A percentile compares a stretch with the other conserved stretches of the same genome.
These are phyloP conservation scores for Drosophila meridionalis DNA, from an alignment of 2,888 invertebrate species.

Conservation along the genomic window DNA sequence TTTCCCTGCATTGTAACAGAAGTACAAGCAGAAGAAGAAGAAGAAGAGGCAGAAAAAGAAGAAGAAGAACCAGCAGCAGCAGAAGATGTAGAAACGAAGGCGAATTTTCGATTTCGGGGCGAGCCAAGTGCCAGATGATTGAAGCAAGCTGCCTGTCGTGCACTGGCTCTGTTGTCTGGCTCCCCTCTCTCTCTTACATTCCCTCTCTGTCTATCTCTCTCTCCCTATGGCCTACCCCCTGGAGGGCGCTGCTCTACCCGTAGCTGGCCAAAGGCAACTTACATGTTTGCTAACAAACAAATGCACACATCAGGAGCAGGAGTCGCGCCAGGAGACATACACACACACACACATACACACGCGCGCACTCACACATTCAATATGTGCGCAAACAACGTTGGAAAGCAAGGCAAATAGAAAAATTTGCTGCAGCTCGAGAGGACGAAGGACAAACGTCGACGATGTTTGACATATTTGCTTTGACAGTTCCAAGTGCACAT, in stretches of 20 bases:
- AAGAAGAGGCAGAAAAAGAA: conserved; percentile 1
- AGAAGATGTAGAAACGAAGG: conserved; percentile 6
- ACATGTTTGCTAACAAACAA: conserved; percentile 79
- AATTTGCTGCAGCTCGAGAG: conserved; percentile 61
- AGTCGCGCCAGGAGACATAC: conserved; percentile 61
- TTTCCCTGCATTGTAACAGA: conserved; percentile 72
- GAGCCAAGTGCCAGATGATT: conserved; percentile 63
- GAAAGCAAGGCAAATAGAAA: conserved; percentile 75
- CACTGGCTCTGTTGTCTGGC: conserved; percentile 28
- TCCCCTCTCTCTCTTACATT: conserved; percentile 22
- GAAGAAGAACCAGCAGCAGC: not conserved
- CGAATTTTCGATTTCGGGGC: conserved; percentile 60
- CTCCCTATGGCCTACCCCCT: conserved; percentile 16
- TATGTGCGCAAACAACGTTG: conserved; percentile 75
- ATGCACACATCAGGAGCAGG: conserved; percentile 68
- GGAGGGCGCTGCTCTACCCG: conserved; percentile 23
- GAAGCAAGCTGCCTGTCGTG: conserved; percentile 52
- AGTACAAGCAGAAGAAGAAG: conserved; percentile 23
- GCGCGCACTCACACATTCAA: conserved; percentile 42
- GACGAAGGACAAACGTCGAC: conserved; percentile 70
- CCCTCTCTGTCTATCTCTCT: conserved; percentile 10
- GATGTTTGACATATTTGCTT: conserved; percentile 81
- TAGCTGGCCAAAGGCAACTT: conserved; percentile 76
- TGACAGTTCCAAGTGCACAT: conserved; percentile 81
- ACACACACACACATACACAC: conserved; percentile 24